Base-by-base conservation (phyloP, 2,888 invertebrate genomes). In the Branchellion lobata region DNA sequence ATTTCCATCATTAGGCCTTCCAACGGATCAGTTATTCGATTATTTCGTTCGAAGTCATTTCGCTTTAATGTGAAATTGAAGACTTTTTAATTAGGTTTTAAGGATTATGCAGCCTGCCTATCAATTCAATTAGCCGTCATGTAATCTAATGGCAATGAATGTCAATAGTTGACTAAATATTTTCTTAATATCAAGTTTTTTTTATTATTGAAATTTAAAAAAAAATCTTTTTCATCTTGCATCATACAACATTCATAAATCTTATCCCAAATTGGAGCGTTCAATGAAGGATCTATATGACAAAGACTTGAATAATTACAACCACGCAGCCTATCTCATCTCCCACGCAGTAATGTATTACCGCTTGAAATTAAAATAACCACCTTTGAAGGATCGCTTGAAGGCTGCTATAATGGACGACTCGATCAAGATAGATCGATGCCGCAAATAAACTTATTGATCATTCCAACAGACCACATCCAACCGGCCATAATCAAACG, bases 251-350 rank as follows among this genome's bases (percentile, higher is more conserved):
- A 24, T 57, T n/a, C 14, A 57, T 57, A 14, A 57, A 57, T 57
- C 61, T 57, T 57, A 14, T n/a, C 61, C 21, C 21, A 57, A 57
- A 14, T 57, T n/a, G 21, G 61, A 57, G 61, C 61, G 61, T 57
- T 57, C 61, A 57, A 5, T n/a, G 21, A n/a, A 57, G 61, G 61
- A 57, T 57, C 61, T 57, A 5, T 57, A 24, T n/a, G n/a, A 57
- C 24, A 57, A 57, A 57, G 61, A 57, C 61, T 57, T n/a, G 61
- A 57, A 57, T 57, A 57, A 57, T 57, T 57, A n/a, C 61, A 57
- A 57, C 61, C 8, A 47, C 18, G n/a, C n/a, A n/a, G n/a, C n/a
- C n/a, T 18, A 47, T 14, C 47, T 47, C 47, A 47, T 47, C 18
- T 18, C 47, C 8, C 47, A 47, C 47, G 47, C 11, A 47, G 47